A percentile compares a stretch with the other conserved stretches of the same genome.
Evolutionary conservation across 2,888 invertebrate species (phyloP).

Genomic region (Eugnorisma glareosa): DNA sequence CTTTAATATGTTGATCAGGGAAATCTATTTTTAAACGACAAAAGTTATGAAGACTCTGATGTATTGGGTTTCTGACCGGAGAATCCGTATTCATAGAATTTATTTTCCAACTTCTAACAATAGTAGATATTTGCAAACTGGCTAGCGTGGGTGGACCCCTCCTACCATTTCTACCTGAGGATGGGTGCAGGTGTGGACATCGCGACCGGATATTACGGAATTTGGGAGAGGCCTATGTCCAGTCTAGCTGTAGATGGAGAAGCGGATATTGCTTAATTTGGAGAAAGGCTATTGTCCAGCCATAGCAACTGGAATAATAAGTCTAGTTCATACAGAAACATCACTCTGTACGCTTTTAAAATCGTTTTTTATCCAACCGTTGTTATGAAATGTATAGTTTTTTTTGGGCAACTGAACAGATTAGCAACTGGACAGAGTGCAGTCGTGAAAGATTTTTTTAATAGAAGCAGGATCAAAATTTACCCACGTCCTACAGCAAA

Average conservation of each 20-base stretch:
- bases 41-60: conserved; percentile 4
- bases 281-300: too few species aligned
- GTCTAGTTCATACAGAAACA: too few species aligned
- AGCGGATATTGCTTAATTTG: conserved; percentile 2
- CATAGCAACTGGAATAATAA: not conserved
- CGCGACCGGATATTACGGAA: conserved; percentile 35
- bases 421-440: too few species aligned
- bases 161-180: not conserved
- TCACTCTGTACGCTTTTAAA: too few species aligned
- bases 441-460: too few species aligned
- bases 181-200: conserved; percentile 13
- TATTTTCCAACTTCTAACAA: conserved; percentile 12
- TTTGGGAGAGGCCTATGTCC: conserved; percentile 6
- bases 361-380: too few species aligned
- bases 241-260: not conserved
- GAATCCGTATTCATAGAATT: conserved; percentile 22
- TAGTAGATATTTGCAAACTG: conserved; percentile 5
- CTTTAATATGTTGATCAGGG: conserved; percentile 37
- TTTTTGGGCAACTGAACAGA: too few species aligned
- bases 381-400: too few species aligned
- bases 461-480: too few species aligned
- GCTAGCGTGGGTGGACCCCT: conserved; percentile 12
- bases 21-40: conserved; percentile 27
- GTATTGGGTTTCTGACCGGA: conserved; percentile 16
- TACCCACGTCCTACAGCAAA: too few species aligned